A percentile compares a stretch with the other conserved stretches of the same genome.
These are phyloP conservation scores for Mastacembelus armatus DNA, from an alignment of 2,797 vertebrate species.

Conservation along the genomic window DNA sequence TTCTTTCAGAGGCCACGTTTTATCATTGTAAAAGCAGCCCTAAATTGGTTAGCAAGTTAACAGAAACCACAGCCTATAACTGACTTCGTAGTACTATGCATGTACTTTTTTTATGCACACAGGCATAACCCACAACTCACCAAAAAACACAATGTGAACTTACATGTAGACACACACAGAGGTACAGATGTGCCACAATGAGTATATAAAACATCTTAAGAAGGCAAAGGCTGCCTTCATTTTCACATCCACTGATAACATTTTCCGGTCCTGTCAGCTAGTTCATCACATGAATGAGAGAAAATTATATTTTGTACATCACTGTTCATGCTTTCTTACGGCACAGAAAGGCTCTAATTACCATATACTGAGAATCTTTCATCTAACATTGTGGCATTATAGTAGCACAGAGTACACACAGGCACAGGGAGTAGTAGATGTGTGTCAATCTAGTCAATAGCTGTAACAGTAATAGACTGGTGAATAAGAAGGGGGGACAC, in stretches of 20 bases:
- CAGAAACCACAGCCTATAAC: constrained; percentile 23
- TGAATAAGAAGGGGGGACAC: constrained; percentile 38
- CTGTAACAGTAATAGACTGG: constrained; percentile 66
- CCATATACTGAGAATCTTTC: constrained; percentile 34
- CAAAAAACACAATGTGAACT: neutral
- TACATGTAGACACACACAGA: neutral
- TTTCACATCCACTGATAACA: constrained; percentile 6
- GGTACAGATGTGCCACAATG: neutral
- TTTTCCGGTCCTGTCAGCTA: constrained; percentile 5
- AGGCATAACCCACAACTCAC: neutral
- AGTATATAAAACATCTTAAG: neutral
- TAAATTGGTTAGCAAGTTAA: constrained; percentile 34
- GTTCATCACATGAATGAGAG: constrained; percentile 23
- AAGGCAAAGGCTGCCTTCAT: neutral
- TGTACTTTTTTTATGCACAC: neutral
- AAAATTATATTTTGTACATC: constrained; percentile 17
- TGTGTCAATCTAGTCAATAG: constrained; percentile 65
- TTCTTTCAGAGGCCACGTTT: constrained; percentile 51
- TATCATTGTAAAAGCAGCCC: constrained; percentile 41
- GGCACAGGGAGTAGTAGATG: constrained; percentile 35
- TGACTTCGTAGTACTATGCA: constrained; percentile 20
- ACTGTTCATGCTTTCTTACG: constrained; percentile 21
- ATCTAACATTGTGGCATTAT: constrained; percentile 23
- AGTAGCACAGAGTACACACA: constrained; percentile 6
- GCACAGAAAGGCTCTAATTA: constrained; percentile 35